Percentiles rank a stretch among this genome's conserved stretches.
Evolutionary conservation across 1,140 invertebrate genomes (phyloP).

Genomic region (Argopecten irradians): DNA sequence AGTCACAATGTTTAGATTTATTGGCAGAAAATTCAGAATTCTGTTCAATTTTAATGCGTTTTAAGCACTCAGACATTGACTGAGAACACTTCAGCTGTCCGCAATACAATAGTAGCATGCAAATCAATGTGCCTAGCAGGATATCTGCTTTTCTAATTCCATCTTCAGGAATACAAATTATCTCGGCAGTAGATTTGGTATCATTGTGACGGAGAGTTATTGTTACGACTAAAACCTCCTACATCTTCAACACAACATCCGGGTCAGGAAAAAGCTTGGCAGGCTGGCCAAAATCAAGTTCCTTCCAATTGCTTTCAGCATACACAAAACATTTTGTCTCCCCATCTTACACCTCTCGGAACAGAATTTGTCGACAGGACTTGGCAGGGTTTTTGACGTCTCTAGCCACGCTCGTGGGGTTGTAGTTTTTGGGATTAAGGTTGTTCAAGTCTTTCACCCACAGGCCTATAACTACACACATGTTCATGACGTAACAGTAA

Average conservation of each 20-base stretch:
- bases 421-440: not conserved
- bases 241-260: not conserved
- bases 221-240: not conserved
- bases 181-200: not conserved
- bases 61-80: not conserved
- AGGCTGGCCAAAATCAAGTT: not conserved
- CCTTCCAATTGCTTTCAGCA: conserved; percentile 8
- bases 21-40: conserved; percentile 22
- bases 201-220: not conserved
- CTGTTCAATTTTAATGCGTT: not conserved
- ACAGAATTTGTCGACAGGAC: conserved; percentile 8
- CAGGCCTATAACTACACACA: not conserved
- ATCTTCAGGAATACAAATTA: conserved; percentile 23
- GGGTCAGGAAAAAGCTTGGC: conserved; percentile 6
- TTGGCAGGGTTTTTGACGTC: not conserved
- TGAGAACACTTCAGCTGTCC: not conserved
- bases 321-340: conserved; percentile 22
- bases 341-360: not conserved
- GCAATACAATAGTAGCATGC: not conserved
- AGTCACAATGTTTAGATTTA: not conserved
- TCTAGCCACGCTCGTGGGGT: not conserved
- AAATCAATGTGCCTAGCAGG: not conserved
- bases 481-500: not conserved
- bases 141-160: not conserved
- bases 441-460: not conserved